A percentile compares a stretch with the other conserved stretches of the same genome.
These are phyloP conservation scores for Lamproptera curius DNA, from an alignment of 2,888 invertebrate genomes.

Conservation along the genomic window DNA sequence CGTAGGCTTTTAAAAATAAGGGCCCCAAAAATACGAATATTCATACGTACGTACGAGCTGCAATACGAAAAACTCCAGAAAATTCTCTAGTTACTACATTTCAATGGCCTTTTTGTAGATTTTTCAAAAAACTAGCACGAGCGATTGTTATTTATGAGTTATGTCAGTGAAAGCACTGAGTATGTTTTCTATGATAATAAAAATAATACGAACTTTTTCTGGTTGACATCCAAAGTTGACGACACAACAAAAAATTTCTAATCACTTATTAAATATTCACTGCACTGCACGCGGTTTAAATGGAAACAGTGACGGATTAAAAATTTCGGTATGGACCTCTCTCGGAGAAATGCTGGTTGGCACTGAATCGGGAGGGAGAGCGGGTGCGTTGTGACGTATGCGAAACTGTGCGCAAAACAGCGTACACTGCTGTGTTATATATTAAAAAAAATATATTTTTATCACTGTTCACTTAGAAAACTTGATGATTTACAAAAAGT, in stretches of 20 bases:
- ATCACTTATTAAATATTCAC: constrained; percentile 38
- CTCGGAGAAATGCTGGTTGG: constrained; percentile 63
- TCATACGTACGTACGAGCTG: too few relatives aligned
- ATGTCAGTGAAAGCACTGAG: too few relatives aligned
- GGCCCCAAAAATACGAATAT: too few relatives aligned
- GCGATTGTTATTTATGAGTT: too few relatives aligned
- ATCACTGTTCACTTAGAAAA: neutral
- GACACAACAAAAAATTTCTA: neutral
- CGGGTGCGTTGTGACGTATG: constrained; percentile 50
- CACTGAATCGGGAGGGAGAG: constrained; percentile 52
- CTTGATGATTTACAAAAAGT: neutral
- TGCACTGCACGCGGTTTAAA: constrained; percentile 59
- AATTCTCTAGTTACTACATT: too few relatives aligned
- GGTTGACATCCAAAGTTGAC: neutral
- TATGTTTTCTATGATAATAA: too few relatives aligned
- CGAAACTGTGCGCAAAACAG: constrained; percentile 40
- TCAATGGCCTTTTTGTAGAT: too few relatives aligned
- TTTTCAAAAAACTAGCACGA: too few relatives aligned
- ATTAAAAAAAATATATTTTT: constrained; percentile 20
- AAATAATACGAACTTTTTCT: neutral
- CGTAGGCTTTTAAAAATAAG: too few relatives aligned
- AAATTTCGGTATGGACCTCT: constrained; percentile 35
- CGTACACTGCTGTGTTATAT: constrained; percentile 41
- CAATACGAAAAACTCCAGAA: too few relatives aligned
- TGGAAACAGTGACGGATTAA: constrained; percentile 19